Evolutionary conservation across 1,140 invertebrate species (phyloP), one percentile per base, ranked within the genome.

Genomic region (Drosophila watanabei): DNA sequence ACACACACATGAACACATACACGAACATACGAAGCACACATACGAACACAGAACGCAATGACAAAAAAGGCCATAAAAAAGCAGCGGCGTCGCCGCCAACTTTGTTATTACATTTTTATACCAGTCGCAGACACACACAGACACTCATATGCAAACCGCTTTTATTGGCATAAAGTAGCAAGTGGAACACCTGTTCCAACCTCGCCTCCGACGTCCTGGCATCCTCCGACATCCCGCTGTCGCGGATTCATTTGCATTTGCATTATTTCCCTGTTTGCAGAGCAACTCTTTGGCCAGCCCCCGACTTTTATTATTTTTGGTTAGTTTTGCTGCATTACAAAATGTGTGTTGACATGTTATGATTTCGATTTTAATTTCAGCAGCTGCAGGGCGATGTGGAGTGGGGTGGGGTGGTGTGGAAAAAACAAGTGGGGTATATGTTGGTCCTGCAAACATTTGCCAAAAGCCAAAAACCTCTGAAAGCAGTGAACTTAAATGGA

Each of bases 21-120:
- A 57, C 45, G 41, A 6, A n/a, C 56, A 66, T 35, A 57, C 43
- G 24, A 24, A 24, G 24, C 43, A 75, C 28, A 32, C 52, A 70
- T 39, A 59, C 35, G 11, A 13, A 37, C 33, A 37, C 33, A 28
- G 18, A 77, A 80, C 78, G 78, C 82, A 85, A 76, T 73, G 70
- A 73, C 73, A 84, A 86, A 86, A 86, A 79, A 79, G 82, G 61
- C 73, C 73, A 88, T 84, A 88, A 84, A 88, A 88, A 88, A 79
- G 73, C 69, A 84, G 68, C 20, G 54, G 14, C 81, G 59, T 81
- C 54, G 54, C 54, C 81, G 56, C 69, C 81, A 88, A 89, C 84
- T 88, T 80, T 88, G 85, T 88, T 88, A 84, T 86, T 86, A 86
- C 79, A 72, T 81, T 88, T 79, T 80, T 83, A 85, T 72, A 70